These are phyloP conservation scores for Tortrix viridana DNA, from an alignment of 2,888 invertebrate genomes.

Conservation along the genomic window DNA sequence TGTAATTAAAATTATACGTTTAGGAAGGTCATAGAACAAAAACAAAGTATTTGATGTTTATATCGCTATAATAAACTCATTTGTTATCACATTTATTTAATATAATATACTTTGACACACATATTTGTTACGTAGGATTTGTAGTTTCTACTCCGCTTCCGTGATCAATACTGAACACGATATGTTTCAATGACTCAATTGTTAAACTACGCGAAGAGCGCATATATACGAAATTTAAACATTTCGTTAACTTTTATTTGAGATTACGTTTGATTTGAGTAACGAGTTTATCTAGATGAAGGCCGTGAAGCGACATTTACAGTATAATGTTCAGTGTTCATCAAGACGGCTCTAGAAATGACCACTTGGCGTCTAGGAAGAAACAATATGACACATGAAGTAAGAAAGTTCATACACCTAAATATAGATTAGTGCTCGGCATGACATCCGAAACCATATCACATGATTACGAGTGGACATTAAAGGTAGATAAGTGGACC, in stretches of 20 bases:
- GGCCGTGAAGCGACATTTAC: not conserved
- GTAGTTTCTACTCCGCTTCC: slow-evolving; percentile 62
- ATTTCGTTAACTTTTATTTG: slow-evolving; percentile 9
- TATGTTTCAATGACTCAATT: slow-evolving; percentile 12
- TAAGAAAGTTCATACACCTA: slow-evolving; percentile 44
- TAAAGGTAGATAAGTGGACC: slow-evolving; percentile 43
- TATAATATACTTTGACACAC: slow-evolving; percentile 82
- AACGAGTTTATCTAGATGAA: not conserved
- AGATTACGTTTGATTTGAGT: not conserved
- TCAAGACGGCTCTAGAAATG: slow-evolving; percentile 56
- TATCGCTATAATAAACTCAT: slow-evolving; percentile 83
- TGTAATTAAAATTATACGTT: no score
- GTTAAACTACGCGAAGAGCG: slow-evolving; percentile 1
- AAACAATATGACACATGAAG: slow-evolving; percentile 63
- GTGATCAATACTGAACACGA: slow-evolving; percentile 58
- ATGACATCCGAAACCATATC: slow-evolving; percentile 69
- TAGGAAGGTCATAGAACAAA: slow-evolving; percentile 45
- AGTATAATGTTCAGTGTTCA: slow-evolving; percentile 48
- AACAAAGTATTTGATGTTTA: slow-evolving; percentile 55
- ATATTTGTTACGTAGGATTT: slow-evolving; percentile 76
- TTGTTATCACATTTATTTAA: slow-evolving; percentile 84
- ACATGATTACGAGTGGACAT: slow-evolving; percentile 49
- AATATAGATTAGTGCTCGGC: slow-evolving; percentile 58
- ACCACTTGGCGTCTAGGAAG: slow-evolving; percentile 62
- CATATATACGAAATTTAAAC: slow-evolving; percentile 32